These are phyloP conservation scores for Oryzaephilus surinamensis DNA, from an alignment of 1,140 invertebrate species.

Conservation along the genomic window DNA sequence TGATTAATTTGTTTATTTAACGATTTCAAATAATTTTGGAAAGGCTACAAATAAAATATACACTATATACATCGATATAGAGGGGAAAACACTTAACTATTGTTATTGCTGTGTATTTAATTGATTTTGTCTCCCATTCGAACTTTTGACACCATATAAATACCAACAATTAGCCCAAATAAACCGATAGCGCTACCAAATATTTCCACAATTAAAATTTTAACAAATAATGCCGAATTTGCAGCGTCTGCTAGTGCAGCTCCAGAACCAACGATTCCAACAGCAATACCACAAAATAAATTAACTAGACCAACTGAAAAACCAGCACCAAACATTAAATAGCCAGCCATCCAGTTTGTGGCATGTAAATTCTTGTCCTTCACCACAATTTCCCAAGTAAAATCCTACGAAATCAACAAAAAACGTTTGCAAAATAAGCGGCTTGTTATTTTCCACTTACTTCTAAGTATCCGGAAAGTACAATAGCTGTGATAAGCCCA, in stretches of 20 bases:
- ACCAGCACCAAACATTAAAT: conserved; percentile 79
- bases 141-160: conserved; percentile 51
- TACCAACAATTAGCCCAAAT: conserved; percentile 84
- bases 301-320: conserved; percentile 77
- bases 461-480: conserved; percentile 41
- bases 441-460: conserved; percentile 10
- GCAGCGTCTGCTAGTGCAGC: conserved; percentile 84
- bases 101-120: background rate
- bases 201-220: conserved; percentile 88
- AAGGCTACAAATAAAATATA: background rate
- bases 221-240: conserved; percentile 79
- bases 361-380: conserved; percentile 14
- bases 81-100: background rate
- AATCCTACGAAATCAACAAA: conserved; percentile 18
- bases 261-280: conserved; percentile 80
- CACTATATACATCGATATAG: background rate
- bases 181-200: conserved; percentile 88
- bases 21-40: background rate
- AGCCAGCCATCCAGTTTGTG: conserved; percentile 53
- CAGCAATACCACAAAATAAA: conserved; percentile 76
- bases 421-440: background rate
- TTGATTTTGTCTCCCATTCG: background rate
- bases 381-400: conserved; percentile 11
- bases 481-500: conserved; percentile 85
- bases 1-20: too few relatives aligned